A percentile compares a stretch with the other conserved stretches of the same genome.
Conservation (phyloP, 1,140 invertebrate species). For the Ylistrum balloti region DNA sequence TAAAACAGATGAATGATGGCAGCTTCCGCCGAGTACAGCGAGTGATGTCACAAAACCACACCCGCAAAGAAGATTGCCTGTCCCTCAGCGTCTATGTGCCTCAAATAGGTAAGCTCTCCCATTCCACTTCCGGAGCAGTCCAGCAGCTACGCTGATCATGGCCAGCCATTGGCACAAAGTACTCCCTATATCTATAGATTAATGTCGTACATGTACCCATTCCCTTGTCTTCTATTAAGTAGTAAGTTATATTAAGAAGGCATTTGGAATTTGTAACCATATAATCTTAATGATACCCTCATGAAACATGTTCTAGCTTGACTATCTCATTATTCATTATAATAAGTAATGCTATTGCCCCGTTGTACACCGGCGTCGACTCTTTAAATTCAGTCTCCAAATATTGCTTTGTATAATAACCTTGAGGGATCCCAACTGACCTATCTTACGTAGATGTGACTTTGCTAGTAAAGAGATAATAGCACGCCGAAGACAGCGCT, state of each 20-base stretch:
- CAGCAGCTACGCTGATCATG: neutral
- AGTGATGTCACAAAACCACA: slow-evolving; percentile 16
- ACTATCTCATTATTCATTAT: neutral
- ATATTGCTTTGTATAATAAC: neutral
- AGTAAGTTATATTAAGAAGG: neutral
- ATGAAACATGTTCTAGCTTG: neutral
- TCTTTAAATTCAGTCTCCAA: neutral
- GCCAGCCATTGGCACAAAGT: neutral
- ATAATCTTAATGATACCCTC: neutral
- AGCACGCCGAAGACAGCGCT: neutral
- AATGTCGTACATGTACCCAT: neutral
- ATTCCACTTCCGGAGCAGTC: neutral
- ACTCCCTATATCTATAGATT: neutral
- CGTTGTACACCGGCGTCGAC: neutral
- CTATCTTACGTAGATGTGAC: neutral
- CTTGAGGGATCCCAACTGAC: neutral
- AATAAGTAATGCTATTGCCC: neutral
- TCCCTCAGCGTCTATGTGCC: slow-evolving; percentile 2
- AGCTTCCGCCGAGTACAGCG: neutral
- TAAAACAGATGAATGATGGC: slow-evolving; percentile 12
- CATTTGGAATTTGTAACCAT: neutral
- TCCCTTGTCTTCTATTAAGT: neutral
- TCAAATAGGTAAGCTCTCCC: slow-evolving; percentile 21
- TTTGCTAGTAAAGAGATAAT: neutral
- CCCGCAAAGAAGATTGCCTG: slow-evolving; percentile 22